Evolutionary conservation across 2,888 invertebrate genomes (phyloP), one percentile per base, ranked within the genome.

Genomic region (Acleris literana): DNA sequence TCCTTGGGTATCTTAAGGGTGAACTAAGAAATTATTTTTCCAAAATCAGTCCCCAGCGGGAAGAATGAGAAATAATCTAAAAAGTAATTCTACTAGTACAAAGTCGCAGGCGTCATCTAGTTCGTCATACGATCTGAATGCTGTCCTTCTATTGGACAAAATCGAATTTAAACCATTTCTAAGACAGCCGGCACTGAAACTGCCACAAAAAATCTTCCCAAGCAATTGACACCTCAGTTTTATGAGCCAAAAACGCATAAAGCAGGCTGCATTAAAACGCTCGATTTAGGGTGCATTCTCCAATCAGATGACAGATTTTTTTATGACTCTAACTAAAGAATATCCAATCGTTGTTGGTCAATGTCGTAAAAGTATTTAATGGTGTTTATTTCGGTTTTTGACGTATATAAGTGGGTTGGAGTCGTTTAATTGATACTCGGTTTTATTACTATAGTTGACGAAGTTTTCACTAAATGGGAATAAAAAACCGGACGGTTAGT

Each of bases 191-290:
- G 13, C 17, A n/a, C 16, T 18, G 5, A 13, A 11, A 46, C 61
- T 55, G 20, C 62, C 62, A 56, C 68, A 68, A 64, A 65, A 68
- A 67, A 60, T 70, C 64, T 70, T 68, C 76, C 72, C 70, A 78
- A 78, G 81, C 88, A 85, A 87, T 90, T 90, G 90, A 89, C 90
- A 88, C 88, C 87, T 86, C 75, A 72, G 77, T 88, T 90, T 90
- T 88, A 90, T 83, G 74, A 79, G 72, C 74, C 69, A 76, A 78
- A 72, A 70, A 71, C 68, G 74, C 76, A 82, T 88, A 87, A 88
- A 87, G 75, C 71, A 72, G 70, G 72, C 13, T 75, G 75, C 82
- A 86, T 82, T 88, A 88, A 89, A 84, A 81, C 78, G 71, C 73
- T 77, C 80, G 81, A 84, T 88, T 90, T 87, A 90, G 82, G 81